phyloP scores from a whole-genome alignment of 2,888 invertebrate genomes.

The Syrista parreyssii region DNA sequence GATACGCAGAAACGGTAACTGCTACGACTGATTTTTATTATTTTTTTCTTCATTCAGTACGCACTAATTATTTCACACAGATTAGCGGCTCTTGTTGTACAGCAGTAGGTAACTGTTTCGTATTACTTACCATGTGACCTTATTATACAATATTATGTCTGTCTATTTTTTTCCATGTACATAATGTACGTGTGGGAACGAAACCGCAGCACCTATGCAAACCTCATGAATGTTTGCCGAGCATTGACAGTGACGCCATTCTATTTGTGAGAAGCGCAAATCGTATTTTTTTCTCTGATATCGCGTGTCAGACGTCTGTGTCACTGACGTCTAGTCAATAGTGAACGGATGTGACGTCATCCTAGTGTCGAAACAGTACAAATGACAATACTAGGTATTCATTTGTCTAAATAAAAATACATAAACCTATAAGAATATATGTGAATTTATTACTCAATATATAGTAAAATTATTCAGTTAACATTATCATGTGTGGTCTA shows the following conservation, averaged over 20 bases:
- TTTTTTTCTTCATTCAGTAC: neutral
- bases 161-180: neutral
- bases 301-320: neutral
- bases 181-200: neutral
- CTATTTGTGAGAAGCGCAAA: neutral
- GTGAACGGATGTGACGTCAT: neutral
- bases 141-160: neutral
- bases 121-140: neutral
- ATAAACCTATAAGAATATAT: neutral
- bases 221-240: neutral
- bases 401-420: neutral
- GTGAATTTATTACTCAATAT: neutral
- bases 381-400: neutral
- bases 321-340: neutral
- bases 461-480: neutral
- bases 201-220: neutral
- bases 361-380: neutral
- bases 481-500: no score
- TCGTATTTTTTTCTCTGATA: neutral
- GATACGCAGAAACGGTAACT: neutral
- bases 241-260: neutral
- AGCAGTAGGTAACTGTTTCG: neutral
- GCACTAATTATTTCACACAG: neutral
- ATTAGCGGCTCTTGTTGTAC: neutral
- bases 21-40: neutral